These are phyloP conservation scores for Erebia palarica DNA, from an alignment of 2,888 invertebrate genomes.

Conservation along the genomic window DNA sequence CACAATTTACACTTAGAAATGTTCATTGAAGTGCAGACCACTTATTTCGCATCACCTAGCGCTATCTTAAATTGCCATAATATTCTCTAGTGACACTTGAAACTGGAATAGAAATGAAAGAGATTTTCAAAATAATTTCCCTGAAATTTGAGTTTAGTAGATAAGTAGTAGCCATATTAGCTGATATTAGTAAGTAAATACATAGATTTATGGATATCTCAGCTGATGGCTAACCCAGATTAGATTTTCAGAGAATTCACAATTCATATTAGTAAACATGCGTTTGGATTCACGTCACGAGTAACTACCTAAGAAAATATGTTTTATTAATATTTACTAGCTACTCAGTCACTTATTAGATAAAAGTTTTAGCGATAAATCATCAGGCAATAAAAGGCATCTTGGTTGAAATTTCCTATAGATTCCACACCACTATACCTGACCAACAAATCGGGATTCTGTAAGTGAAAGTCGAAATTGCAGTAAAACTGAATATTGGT, in stretches of 20 bases:
- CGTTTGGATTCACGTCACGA: too few species aligned
- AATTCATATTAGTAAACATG: too few species aligned
- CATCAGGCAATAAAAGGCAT: neutral
- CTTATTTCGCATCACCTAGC: conserved; percentile 24
- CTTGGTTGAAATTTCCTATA: conserved; percentile 11
- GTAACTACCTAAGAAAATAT: too few species aligned
- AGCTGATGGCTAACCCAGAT: too few species aligned
- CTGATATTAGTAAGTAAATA: too few species aligned
- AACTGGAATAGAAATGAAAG: conserved; percentile 1
- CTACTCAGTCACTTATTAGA: too few species aligned
- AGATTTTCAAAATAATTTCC: neutral
- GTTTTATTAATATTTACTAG: too few species aligned
- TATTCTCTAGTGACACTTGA: conserved; percentile 10
- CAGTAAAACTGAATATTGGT: conserved; percentile 19
- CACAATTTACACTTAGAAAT: conserved; percentile 25
- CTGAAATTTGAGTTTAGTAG: neutral
- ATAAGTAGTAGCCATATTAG: too few species aligned
- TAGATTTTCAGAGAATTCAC: too few species aligned
- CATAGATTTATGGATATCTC: too few species aligned
- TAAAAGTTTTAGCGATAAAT: neutral
- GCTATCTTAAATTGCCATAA: conserved; percentile 19
- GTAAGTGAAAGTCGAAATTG: neutral
- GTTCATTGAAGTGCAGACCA: conserved; percentile 20
- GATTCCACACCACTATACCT: conserved; percentile 16
- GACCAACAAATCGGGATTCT: conserved; percentile 10